A percentile compares a stretch with the other conserved stretches of the same genome.
phyloP scores from a whole-genome alignment of 2,797 vertebrate species.

The Distichodus sexfasciatus region DNA sequence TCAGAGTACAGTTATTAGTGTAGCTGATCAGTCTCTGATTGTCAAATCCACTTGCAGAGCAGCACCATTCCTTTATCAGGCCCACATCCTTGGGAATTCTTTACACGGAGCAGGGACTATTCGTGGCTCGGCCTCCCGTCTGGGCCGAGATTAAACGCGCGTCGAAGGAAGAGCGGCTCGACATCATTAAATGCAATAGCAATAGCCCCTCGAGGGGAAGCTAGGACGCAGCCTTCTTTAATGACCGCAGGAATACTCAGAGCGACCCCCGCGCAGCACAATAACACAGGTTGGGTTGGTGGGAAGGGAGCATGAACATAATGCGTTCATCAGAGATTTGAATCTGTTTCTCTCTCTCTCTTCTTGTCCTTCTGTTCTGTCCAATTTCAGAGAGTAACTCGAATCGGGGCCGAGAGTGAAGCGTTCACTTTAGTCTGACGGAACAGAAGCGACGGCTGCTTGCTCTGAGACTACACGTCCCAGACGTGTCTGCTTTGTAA shows the following conservation, averaged over 20 bases:
- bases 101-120: background rate
- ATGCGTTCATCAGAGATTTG: slow-evolving; percentile 32
- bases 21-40: background rate
- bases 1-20: background rate
- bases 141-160: slow-evolving; percentile 23
- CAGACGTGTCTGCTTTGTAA: background rate
- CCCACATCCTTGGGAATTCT: background rate
- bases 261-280: slow-evolving; percentile 25
- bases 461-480: background rate
- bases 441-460: background rate
- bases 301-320: background rate
- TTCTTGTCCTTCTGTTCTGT: slow-evolving; percentile 10
- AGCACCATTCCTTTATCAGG: background rate
- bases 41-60: background rate
- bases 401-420: slow-evolving; percentile 3
- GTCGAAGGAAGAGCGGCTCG: slow-evolving; percentile 25
- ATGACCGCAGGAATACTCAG: slow-evolving; percentile 16
- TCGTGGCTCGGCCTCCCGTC: background rate
- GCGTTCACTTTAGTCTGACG: background rate
- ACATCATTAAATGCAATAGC: slow-evolving; percentile 40
- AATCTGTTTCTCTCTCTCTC: slow-evolving; percentile 22
- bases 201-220: slow-evolving; percentile 26
- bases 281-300: slow-evolving; percentile 27
- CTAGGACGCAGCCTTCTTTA: slow-evolving; percentile 31
- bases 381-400: slow-evolving; percentile 20